Base-by-base conservation (phyloP, 2,797 vertebrate genomes). In the Smutsia gigantea region DNA sequence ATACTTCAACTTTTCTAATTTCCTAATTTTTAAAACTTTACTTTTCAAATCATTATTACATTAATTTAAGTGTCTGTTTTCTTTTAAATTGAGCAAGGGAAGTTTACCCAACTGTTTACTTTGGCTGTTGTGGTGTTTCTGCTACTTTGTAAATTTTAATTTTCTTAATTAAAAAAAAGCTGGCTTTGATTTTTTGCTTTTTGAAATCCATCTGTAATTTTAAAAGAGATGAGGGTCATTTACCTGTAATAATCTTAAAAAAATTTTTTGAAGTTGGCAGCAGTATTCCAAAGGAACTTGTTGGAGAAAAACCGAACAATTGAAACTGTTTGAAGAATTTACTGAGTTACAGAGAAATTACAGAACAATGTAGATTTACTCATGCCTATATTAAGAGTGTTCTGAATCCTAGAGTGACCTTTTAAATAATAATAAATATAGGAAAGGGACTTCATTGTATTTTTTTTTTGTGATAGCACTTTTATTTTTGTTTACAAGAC, bases 131-230 rank as follows among this genome's bases (percentile, higher is more conserved):
- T 63, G 72, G 14, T 89, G 1, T 87, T 93, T 92, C 77, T 90
- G 51, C 46, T 89, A 63, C 25, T 11, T 93, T 89, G n/a, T 83
- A 79, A 74, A 87, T 83, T 87, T 96, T 82, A 87, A 85, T 85
- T 85, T 90, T 84, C 21, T 49, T 89, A 46, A 27, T 90, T 87
- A 55, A 72, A 88, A 29, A 64, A 61, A 55, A 81, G 49, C 31
- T 74, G 23, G 51, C 25, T 57, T 7, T 83, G 51, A 69, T 87
- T 87, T 88, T 93, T 89, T 15, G 57, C 55, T 93, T 86, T 93
- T 94, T 51, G 55, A 78, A 92, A 88, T 78, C 39, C 55, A 87
- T 29, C 49, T 84, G 11, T 82, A 95, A 39, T 82, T 91, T 91
- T 83, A 85, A 78, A 89, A 82, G 51, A 55, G 57, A 68, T 68